Base-by-base conservation (phyloP, 2,888 invertebrate species). In the Abscondita cerata region DNA sequence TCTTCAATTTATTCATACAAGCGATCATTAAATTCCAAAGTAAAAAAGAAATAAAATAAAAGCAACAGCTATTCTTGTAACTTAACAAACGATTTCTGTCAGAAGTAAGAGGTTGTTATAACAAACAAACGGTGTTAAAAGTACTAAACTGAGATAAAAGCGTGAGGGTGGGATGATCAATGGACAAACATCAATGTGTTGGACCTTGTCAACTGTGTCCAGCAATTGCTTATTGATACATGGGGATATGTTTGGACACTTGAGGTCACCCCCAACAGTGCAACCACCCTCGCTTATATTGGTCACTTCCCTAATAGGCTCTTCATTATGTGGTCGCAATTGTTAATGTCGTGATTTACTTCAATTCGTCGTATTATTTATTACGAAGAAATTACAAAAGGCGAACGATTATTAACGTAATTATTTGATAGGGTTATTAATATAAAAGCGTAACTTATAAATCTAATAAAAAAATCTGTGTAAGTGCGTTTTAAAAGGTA, bases 211-310 rank as follows among this genome's bases (percentile, higher is more conserved):
- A 59, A 53, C 59, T 18, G 25, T 59, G 41, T 60, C 38, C 52
- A 48, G 46, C 59, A 56, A 55, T 59, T 38, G 59, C 54, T 59
- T 63, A 63, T 59, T 59, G 66, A 68, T 68, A 66, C 54, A 64
- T 55, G 52, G 68, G 67, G 65, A 65, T 59, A 65, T 71, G 67
- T 70, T 69, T 68, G 66, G 68, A 70, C 69, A 70, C 69, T 72
- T 72, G 68, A 70, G 70, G 71, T 71, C 68, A 69, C 70, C 70
- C 70, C 69, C 69, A 65, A 64, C 63, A 59, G 63, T 52, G 61
- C 62, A 62, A 57, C 65, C 65, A 67, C 69, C 66, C 69, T 67
- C 67, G 50, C 59, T 52, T 40, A 51, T 57, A 44, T 60, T 50
- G 64, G 57, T 57, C 64, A 51, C 38, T 60, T 59, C 54, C 48